Percentiles rank a stretch among this genome's conserved stretches.
phyloP scores from a whole-genome alignment of 2,113 vertebrate genomes.

The Canis aureus region DNA sequence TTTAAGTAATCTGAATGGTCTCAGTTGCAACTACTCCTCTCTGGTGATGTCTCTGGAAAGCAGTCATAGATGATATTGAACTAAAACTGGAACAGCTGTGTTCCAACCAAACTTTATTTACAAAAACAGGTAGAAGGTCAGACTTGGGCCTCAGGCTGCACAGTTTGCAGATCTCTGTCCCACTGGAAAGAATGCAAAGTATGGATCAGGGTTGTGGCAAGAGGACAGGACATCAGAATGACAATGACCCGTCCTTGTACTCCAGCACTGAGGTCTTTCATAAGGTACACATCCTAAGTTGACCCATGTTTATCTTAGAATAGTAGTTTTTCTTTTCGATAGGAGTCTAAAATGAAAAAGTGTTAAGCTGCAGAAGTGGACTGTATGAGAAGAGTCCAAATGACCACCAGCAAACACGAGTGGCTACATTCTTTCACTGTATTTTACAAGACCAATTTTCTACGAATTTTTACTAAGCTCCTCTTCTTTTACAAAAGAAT shows the following conservation, averaged over 20 bases:
- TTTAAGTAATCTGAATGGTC: background rate
- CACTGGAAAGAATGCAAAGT: background rate
- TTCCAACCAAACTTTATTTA: background rate
- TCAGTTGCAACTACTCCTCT: background rate
- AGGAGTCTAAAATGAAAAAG: background rate
- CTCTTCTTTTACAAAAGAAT: background rate
- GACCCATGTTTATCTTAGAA: background rate
- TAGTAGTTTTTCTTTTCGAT: background rate
- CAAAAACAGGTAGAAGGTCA: background rate
- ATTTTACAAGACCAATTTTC: background rate
- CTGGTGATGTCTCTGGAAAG: background rate
- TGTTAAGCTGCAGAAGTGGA: background rate
- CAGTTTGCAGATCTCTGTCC: background rate
- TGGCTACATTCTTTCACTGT: background rate
- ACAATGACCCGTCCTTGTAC: background rate
- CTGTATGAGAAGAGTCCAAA: background rate
- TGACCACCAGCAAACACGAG: background rate
- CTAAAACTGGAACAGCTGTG: background rate
- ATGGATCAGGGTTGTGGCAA: background rate
- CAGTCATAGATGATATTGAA: background rate
- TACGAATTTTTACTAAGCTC: background rate
- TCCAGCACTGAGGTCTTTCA: background rate
- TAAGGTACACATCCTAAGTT: background rate
- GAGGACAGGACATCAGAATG: background rate
- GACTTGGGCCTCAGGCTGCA: background rate